Evolutionary conservation across 2,888 invertebrate genomes (phyloP), one percentile per base, ranked within the genome.

Genomic region (Andrena praecox): DNA sequence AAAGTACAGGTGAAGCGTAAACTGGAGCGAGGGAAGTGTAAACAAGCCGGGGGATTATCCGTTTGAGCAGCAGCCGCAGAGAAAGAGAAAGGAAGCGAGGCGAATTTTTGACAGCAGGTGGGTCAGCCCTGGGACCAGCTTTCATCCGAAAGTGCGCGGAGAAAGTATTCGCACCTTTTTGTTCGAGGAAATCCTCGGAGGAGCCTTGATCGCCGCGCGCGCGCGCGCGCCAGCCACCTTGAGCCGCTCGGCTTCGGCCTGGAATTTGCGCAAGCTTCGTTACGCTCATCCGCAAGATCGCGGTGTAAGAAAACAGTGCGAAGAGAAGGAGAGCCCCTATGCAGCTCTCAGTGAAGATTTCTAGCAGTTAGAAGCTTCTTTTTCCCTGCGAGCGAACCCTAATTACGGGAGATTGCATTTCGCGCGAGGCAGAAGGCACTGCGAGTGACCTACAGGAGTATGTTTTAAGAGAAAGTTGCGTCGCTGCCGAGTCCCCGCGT

Each of bases 111-210:
- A 70, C 74, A 48, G 80, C 70, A 82, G 81, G 60, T 82, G 81
- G 80, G 80, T 80, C 74, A 70, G 52, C 33, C 68, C 52, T 42
- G 50, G 67, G 35, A 33, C 52, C 79, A 59, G 54, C 81, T 82
- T 80, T 82, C 81, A 66, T 82, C 64, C 70, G 81, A 82, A 82
- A 82, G 81, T 80, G 52, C 48, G 33, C 16, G 74, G 81, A 74
- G 81, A 82, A 82, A 82, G 81, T 82, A 54, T 80, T 80, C 63
- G 29, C 73, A 8, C 8, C 31, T 73, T 71, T 56, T 71, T 77
- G 3, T 29, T 2, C 0, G 48, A 33, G 5, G 10, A 66, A 20
- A 66, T 64, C 77, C 20, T 31, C 33, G 10, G 5, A 16, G 12
- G 20, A 56, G 16, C n/a, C 50, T 5, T 31, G 12, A 27, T 33